These are phyloP conservation scores for Cheilosia pagana DNA, from an alignment of 2,888 invertebrate species.

Conservation along the genomic window DNA sequence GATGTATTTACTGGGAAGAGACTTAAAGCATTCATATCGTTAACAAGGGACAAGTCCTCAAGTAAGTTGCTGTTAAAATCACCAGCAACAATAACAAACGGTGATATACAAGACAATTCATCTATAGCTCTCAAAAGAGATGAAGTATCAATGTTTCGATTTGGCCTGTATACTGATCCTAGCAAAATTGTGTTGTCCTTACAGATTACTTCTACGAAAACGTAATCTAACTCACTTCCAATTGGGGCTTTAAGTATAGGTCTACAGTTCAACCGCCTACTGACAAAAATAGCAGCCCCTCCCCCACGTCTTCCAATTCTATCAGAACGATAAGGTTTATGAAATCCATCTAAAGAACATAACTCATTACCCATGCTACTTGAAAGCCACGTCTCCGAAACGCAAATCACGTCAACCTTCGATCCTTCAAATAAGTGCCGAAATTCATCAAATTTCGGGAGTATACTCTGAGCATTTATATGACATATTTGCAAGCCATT, in stretches of 20 bases:
- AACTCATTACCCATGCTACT: background rate
- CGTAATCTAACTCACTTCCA: background rate
- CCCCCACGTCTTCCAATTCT: background rate
- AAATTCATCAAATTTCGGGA: background rate
- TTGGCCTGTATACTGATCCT: too few species aligned
- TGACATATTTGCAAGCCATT: too few species aligned
- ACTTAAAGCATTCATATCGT: background rate
- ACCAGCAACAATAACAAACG: too few species aligned
- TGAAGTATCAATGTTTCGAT: too few species aligned
- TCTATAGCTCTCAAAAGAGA: too few species aligned
- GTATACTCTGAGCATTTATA: background rate
- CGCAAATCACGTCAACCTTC: background rate
- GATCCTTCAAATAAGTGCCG: background rate
- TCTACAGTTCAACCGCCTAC: too few species aligned
- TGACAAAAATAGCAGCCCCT: background rate
- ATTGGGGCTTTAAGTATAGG: background rate
- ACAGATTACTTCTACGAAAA: background rate
- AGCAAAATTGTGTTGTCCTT: too few species aligned
- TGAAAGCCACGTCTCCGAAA: background rate
- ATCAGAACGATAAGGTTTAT: background rate
- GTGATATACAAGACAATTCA: too few species aligned
- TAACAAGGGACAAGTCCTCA: background rate
- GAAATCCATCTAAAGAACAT: background rate
- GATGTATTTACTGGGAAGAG: background rate
- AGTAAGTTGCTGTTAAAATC: background rate